Percentiles rank a stretch among this genome's conserved stretches.
Evolutionary conservation across 2,797 vertebrate species (phyloP).

Genomic region (Enteromius mattozi): DNA sequence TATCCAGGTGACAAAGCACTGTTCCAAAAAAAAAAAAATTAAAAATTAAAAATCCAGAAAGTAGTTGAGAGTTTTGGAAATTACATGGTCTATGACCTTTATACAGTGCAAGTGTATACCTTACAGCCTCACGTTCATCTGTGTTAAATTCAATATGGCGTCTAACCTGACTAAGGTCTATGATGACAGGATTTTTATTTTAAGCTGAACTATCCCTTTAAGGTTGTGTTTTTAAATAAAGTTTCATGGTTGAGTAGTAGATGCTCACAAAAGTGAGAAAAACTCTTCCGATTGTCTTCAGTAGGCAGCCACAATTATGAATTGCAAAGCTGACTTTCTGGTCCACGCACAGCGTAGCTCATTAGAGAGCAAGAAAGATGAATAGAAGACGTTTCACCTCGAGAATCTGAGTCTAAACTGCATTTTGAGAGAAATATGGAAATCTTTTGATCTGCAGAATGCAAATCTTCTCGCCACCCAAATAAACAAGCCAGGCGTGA

Average conservation of each 20-base stretch:
- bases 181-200: not conserved
- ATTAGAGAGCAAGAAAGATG: conserved; percentile 33
- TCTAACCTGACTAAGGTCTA: not conserved
- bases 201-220: not conserved
- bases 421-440: conserved; percentile 44
- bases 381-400: conserved; percentile 42
- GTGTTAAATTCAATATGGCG: not conserved
- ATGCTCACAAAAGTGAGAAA: conserved; percentile 47
- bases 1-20: not conserved
- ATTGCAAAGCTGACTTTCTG: conserved; percentile 36
- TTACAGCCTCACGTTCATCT: not conserved
- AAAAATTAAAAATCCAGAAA: not conserved
- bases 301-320: conserved; percentile 46
- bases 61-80: not conserved
- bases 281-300: conserved; percentile 34
- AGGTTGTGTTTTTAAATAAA: not conserved
- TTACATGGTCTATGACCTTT: not conserved
- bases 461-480: conserved; percentile 43
- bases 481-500: conserved; percentile 47
- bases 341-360: conserved; percentile 11
- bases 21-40: not conserved
- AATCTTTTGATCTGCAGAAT: conserved; percentile 54
- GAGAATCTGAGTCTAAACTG: conserved; percentile 32
- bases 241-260: not conserved
- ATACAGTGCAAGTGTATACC: not conserved